These are phyloP conservation scores for Macroramphosus scolopax DNA, from an alignment of 2,797 vertebrate genomes.

Conservation along the genomic window DNA sequence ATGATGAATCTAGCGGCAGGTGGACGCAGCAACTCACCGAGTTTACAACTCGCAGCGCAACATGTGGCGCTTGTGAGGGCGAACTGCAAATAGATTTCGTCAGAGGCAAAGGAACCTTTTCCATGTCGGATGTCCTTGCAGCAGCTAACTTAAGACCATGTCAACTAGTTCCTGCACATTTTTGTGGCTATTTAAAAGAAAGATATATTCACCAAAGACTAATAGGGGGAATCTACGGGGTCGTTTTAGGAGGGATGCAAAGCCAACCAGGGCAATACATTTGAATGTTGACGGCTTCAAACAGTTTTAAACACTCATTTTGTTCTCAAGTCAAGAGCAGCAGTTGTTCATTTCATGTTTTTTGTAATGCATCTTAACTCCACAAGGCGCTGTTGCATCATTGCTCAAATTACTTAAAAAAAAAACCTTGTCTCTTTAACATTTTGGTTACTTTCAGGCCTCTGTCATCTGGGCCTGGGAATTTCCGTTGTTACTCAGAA, in stretches of 20 bases:
- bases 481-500: slow-evolving; percentile 5
- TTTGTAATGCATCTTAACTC: no score
- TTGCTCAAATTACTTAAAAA: neutral
- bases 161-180: neutral
- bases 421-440: slow-evolving; percentile 5
- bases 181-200: neutral
- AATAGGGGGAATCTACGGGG: no score
- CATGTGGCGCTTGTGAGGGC: slow-evolving; percentile 16
- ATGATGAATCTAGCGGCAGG: slow-evolving; percentile 1
- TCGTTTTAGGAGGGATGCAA: no score
- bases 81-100: slow-evolving; percentile 41
- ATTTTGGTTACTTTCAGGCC: slow-evolving; percentile 10
- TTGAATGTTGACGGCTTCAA: no score
- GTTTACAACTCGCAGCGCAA: slow-evolving; percentile 8
- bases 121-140: slow-evolving; percentile 9
- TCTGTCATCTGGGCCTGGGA: slow-evolving; percentile 27
- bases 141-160: slow-evolving; percentile 2
- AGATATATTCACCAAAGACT: no score
- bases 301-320: no score
- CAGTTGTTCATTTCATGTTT: no score
- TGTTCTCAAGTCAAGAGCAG: no score
- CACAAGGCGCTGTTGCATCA: slow-evolving; percentile 1
- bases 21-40: neutral
- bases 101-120: slow-evolving; percentile 15
- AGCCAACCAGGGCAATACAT: no score